Conservation (phyloP, 2,797 vertebrate species). For the Ataeniobius toweri region DNA sequence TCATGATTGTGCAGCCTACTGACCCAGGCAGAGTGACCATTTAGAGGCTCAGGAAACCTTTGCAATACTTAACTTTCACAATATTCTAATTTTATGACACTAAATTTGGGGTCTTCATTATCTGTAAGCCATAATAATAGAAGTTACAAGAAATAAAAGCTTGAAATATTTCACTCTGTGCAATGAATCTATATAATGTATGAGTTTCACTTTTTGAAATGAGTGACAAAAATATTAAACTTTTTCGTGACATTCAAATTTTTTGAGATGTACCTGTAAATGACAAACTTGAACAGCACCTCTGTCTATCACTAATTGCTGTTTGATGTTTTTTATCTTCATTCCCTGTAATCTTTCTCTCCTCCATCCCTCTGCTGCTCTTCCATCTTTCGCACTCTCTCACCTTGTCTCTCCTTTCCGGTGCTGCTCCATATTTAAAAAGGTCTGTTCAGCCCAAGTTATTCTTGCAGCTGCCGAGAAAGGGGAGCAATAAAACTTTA, state of each 20-base stretch:
- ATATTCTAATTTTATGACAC: neutral
- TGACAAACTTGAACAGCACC: neutral
- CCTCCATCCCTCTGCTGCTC: constrained; percentile 2
- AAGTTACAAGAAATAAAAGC: neutral
- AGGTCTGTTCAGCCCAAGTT: constrained; percentile 78
- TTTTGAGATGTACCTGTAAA: neutral
- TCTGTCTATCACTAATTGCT: neutral
- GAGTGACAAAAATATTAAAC: neutral
- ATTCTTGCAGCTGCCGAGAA: constrained; percentile 79
- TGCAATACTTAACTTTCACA: neutral
- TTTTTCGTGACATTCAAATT: neutral
- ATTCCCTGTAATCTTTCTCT: neutral
- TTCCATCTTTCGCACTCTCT: constrained; percentile 18
- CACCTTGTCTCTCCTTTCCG: constrained; percentile 56
- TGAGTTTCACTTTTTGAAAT: neutral
- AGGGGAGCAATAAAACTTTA: constrained; percentile 83
- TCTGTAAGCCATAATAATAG: neutral
- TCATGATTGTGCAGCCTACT: neutral
- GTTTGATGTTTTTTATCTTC: constrained; percentile 1
- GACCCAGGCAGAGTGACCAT: neutral
- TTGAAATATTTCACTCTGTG: neutral
- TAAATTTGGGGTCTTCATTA: neutral
- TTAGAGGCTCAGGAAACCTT: too few species aligned
- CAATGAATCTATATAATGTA: neutral
- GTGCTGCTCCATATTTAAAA: constrained; percentile 82